phyloP scores from a whole-genome alignment of 2,888 invertebrate species.

The Heliconius ismenius region DNA sequence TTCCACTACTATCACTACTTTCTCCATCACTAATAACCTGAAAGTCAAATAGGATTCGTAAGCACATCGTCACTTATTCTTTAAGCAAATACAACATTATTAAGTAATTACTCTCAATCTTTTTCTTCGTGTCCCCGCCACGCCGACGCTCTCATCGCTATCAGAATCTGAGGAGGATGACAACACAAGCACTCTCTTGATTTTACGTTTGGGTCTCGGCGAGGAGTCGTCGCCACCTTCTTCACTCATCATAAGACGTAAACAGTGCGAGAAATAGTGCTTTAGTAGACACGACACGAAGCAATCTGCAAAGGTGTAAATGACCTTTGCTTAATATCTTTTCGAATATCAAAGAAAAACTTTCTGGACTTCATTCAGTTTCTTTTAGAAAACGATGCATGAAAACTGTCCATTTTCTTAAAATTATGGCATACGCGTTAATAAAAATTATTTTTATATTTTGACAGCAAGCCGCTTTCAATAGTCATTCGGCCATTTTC shows the following conservation, averaged over 20 bases:
- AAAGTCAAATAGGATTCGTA: conserved; percentile 48
- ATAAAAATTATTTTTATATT: conserved; percentile 67
- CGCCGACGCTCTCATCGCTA: conserved; percentile 71
- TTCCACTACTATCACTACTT: conserved; percentile 69
- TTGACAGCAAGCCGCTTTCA: conserved; percentile 81
- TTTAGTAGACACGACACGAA: conserved; percentile 69
- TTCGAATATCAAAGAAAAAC: conserved; percentile 53
- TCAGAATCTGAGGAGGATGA: conserved; percentile 71
- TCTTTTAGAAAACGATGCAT: conserved; percentile 53
- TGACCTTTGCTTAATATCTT: conserved; percentile 64
- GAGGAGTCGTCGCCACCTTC: conserved; percentile 68
- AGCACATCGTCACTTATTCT: not conserved
- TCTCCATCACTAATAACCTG: conserved; percentile 81
- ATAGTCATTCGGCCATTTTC: conserved; percentile 77
- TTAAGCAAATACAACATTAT: conserved; percentile 1
- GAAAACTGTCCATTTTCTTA: conserved; percentile 52
- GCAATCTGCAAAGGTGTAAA: conserved; percentile 72
- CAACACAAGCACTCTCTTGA: conserved; percentile 64
- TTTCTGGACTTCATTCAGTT: conserved; percentile 60
- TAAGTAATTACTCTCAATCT: conserved; percentile 70
- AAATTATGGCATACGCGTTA: conserved; percentile 58
- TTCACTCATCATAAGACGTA: conserved; percentile 68
- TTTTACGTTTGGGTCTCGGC: conserved; percentile 63
- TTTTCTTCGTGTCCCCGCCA: conserved; percentile 68
- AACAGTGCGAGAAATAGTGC: conserved; percentile 53